These are phyloP conservation scores for Drosophila pandora DNA, from an alignment of 1,140 invertebrate species.

Conservation along the genomic window DNA sequence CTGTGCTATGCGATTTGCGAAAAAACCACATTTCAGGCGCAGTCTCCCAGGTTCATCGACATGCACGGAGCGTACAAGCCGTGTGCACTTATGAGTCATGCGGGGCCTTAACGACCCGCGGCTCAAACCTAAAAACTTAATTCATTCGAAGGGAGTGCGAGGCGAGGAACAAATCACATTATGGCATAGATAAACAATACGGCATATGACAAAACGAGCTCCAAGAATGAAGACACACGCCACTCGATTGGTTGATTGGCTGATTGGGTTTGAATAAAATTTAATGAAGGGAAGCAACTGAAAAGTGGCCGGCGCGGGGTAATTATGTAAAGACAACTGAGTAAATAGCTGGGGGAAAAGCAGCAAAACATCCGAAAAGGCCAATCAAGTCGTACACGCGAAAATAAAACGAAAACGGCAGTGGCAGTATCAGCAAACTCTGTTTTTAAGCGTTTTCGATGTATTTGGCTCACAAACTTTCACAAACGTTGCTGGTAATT, in stretches of 20 bases:
- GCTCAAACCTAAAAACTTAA: background rate
- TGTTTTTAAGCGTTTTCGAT: constrained; percentile 36
- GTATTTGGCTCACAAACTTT: constrained; percentile 71
- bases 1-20: constrained; percentile 6
- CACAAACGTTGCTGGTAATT: constrained; percentile 66
- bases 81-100: constrained; percentile 58
- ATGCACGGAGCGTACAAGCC: constrained; percentile 57
- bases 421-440: constrained; percentile 57
- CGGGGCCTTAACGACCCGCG: background rate
- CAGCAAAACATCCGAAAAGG: constrained; percentile 41
- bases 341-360: constrained; percentile 59
- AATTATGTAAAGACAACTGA: constrained; percentile 67
- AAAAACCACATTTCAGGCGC: constrained; percentile 19
- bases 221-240: constrained; percentile 37
- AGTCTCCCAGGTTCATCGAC: constrained; percentile 59
- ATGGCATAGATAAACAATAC: constrained; percentile 44
- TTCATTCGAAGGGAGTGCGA: constrained; percentile 9
- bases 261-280: constrained; percentile 8
- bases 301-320: background rate
- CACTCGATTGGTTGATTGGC: constrained; percentile 52
- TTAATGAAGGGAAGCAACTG: background rate
- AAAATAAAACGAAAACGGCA: constrained; percentile 71
- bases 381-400: constrained; percentile 68
- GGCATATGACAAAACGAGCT: constrained; percentile 57
- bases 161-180: constrained; percentile 31